Percentiles rank a stretch among this genome's conserved stretches.
Evolutionary conservation across 2,888 invertebrate genomes (phyloP).

Genomic region (Epinotia ramella): DNA sequence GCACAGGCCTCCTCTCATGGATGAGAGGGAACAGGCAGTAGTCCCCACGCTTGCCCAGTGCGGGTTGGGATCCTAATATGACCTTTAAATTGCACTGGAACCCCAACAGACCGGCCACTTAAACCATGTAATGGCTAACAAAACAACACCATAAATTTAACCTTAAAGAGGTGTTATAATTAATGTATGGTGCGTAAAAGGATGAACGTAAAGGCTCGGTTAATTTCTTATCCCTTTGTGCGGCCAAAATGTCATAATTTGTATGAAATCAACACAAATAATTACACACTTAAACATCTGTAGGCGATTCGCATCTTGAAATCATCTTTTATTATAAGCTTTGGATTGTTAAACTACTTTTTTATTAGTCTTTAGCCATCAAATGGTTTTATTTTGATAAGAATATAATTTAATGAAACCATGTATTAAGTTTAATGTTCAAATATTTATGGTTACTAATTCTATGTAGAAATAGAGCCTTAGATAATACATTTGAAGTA

Average conservation of each 20-base stretch:
- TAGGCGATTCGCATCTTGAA: slow-evolving; percentile 46
- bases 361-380: not conserved
- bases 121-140: slow-evolving; percentile 75
- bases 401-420: not conserved
- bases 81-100: slow-evolving; percentile 45
- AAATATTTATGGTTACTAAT: too few species aligned
- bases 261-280: slow-evolving; percentile 69
- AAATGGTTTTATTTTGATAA: not conserved
- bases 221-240: slow-evolving; percentile 75
- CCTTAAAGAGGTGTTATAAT: slow-evolving; percentile 84
- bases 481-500: not conserved
- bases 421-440: too few species aligned
- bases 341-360: not conserved
- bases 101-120: slow-evolving; percentile 54
- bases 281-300: slow-evolving; percentile 52
- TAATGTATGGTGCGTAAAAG: slow-evolving; percentile 78
- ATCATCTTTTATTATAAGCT: slow-evolving; percentile 34
- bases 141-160: slow-evolving; percentile 80
- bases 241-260: slow-evolving; percentile 76
- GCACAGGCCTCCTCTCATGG: too few species aligned
- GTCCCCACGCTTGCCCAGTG: too few species aligned
- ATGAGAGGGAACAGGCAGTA: too few species aligned
- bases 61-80: too few species aligned
- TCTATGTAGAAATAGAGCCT: not conserved
- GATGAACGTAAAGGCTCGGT: slow-evolving; percentile 71